phyloP scores from a whole-genome alignment of 2,888 invertebrate species.

The Spodoptera picta region DNA sequence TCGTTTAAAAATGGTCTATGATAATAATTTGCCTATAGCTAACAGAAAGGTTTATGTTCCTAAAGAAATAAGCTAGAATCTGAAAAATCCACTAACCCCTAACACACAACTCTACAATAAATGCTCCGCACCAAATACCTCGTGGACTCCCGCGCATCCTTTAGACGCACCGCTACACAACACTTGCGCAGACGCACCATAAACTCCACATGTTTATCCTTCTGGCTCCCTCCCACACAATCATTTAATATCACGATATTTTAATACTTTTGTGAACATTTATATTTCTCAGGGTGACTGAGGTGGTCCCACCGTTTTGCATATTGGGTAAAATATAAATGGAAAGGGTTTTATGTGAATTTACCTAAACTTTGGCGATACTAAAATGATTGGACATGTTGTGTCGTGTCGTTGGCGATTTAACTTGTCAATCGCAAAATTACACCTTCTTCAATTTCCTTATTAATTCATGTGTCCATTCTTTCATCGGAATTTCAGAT shows the following conservation, averaged over 20 bases:
- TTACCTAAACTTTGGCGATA: not conserved
- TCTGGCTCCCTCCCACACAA: constrained; percentile 56
- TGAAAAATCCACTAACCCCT: no score
- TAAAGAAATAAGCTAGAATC: no score
- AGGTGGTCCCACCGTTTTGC: constrained; percentile 30
- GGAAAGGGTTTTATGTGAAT: not conserved
- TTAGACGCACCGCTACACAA: constrained; percentile 40
- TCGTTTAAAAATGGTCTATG: no score
- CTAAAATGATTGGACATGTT: no score
- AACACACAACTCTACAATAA: no score
- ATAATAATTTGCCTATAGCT: no score
- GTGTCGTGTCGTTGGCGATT: no score
- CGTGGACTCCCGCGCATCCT: constrained; percentile 43
- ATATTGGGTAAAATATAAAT: constrained; percentile 9
- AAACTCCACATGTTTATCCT: constrained; percentile 52
- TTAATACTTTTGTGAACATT: constrained; percentile 54
- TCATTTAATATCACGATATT: constrained; percentile 44
- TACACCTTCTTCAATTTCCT: no score
- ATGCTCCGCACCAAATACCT: constrained; percentile 9
- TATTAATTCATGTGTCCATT: no score
- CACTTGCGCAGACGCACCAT: constrained; percentile 36
- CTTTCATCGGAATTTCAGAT: constrained; percentile 6
- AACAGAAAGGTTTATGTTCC: no score
- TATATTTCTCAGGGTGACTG: constrained; percentile 26
- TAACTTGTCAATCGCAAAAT: no score